Evolutionary conservation across 2,113 vertebrate species (phyloP), one percentile per base, ranked within the genome.

Genomic region (Channa argus): DNA sequence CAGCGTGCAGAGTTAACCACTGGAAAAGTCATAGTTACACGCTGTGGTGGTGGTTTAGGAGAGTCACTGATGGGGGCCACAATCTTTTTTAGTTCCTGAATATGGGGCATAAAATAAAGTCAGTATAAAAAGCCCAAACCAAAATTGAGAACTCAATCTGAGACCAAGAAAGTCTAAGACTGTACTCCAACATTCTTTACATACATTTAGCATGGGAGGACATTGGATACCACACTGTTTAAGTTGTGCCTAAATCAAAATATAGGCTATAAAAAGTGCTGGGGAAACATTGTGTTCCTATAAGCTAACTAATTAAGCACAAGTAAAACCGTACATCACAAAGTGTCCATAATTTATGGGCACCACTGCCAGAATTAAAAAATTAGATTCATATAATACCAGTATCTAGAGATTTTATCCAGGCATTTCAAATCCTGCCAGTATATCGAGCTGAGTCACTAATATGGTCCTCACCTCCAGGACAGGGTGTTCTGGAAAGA

Each of bases 11-110:
- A 93, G 0, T 98, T 98, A 64, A 98, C 91, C 60, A 96, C 94
- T 0, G 96, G 96, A 0, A 98, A 93, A 0, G 97, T 98, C 46
- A 98, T 85, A 5, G 96, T 98, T 12, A 98, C 92, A 0, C 97
- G 93, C 76, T 96, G 88, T 0, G 95, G 90, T 0, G 97, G 97
- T 0, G 96, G 96, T 89, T 98, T 98, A 0, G 97, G 97, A 6
- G 97, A 98, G 86, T 98, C 94, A 0, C 89, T 94, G 70, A 98
- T 94, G 1, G 96, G 94, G 3, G 96, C 97, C 43, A 98, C 96
- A 0, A 94, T 95, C 80, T 91, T 95, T 81, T 95, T 88, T 1
- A 79, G 93, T 88, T 97, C 96, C 97, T 98, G 63, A 33, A 66
- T 75, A 36, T 12, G 3, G 63, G 14, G 50, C 37, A 39, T 24